Conservation (phyloP, 92 coral and sea anemone species). For the Porites cylindrica region DNA sequence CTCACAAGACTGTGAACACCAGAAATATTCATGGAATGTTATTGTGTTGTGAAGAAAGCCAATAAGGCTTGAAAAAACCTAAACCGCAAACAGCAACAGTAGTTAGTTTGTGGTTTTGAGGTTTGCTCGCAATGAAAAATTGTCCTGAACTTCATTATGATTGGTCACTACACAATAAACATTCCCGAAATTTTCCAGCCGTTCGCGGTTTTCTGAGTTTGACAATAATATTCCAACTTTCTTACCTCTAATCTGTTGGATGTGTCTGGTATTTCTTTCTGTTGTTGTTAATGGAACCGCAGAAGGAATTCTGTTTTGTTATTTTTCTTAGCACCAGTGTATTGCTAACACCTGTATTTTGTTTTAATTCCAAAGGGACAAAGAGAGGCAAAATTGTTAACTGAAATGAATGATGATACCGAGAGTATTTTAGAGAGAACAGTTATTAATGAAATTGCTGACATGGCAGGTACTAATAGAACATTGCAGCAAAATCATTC, state of each 20-base stretch:
- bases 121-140: no score
- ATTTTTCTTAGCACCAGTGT: neutral
- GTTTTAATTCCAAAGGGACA: conserved; percentile 12
- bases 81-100: no score
- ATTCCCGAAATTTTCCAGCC: no score
- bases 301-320: neutral
- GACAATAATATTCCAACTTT: no score
- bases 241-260: neutral
- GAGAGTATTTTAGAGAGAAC: conserved; percentile 4
- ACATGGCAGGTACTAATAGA: neutral
- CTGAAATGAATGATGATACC: neutral
- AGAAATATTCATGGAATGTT: no score
- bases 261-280: neutral
- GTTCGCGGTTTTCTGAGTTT: no score
- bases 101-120: no score
- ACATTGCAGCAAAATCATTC: neutral
- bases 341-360: neutral
- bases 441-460: neutral
- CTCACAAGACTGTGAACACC: no score
- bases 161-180: no score
- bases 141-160: no score
- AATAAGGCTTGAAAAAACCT: no score
- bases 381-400: neutral
- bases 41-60: no score
- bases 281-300: neutral